These are phyloP conservation scores for Dryadula phaetusa DNA, from an alignment of 2,888 invertebrate genomes.

Conservation along the genomic window DNA sequence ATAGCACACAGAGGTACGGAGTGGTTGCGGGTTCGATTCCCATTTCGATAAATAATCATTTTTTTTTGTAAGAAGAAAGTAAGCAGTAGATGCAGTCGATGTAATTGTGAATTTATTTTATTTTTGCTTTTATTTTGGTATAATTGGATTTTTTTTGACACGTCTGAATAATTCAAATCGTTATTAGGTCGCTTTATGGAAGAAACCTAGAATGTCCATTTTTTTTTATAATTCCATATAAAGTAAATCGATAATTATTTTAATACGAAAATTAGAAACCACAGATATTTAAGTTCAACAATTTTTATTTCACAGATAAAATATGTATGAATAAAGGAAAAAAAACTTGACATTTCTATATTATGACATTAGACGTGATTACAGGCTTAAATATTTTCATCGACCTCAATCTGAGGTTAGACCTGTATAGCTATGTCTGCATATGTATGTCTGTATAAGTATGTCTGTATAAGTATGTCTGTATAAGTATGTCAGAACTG, in stretches of 20 bases:
- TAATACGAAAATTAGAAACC: no score
- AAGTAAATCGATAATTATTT: no score
- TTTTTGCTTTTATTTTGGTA: no score
- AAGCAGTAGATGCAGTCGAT: not conserved
- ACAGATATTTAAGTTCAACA: no score
- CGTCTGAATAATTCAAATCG: no score
- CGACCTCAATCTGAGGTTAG: conserved; percentile 8
- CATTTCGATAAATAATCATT: not conserved
- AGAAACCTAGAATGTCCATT: no score
- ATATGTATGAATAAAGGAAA: not conserved
- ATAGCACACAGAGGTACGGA: conserved; percentile 76
- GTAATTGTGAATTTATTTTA: not conserved
- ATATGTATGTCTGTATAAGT: not conserved
- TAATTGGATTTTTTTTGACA: no score
- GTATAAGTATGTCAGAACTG: not conserved
- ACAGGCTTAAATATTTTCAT: not conserved
- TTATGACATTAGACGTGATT: not conserved
- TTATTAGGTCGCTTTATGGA: no score
- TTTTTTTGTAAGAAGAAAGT: not conserved
- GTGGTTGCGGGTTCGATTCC: not conserved
- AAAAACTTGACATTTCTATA: not conserved
- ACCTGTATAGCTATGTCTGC: no score
- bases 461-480: not conserved
- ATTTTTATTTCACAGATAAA: no score
- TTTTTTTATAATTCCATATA: no score